Evolutionary conservation across 2,888 invertebrate genomes (phyloP), one percentile per base, ranked within the genome.

Genomic region (Invenusta paracnida): DNA sequence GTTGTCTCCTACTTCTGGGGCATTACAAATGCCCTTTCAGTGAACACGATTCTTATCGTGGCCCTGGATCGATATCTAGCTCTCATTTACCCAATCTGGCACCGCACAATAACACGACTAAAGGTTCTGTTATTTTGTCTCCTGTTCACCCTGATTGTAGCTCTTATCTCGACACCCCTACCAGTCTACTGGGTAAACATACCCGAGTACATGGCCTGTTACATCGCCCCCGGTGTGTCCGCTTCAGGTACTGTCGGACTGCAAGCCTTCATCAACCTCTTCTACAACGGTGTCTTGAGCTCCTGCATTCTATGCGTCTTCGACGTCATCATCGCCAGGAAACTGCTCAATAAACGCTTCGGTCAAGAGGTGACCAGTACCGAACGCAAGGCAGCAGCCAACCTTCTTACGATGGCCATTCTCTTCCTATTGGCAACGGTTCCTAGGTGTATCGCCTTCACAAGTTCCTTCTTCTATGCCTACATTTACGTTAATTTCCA

Each of bases 181-280:
- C 73, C 73, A n/a, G 27, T 73, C 5, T 73, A 73, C 73, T 73
- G 73, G 73, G 27, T 73, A 2, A 73, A 73, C 23, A 73, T 73
- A 5, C 5, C 5, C 2, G 73, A 73, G 73, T 73, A 73, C 23
- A 5, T 13, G 23, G 73, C 73, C 2, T 73, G 73, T 73, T 73
- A 73, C 25, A 73, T 73, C 2, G 23, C 2, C 23, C 73, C 25
- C 5, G 17, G 2, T 5, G 2, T 23, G 5, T 23, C 73, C 5
- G 2, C 27, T 23, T 5, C 73, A 2, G 23, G 73, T 25, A 23
- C 73, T n/a, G 25, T 73, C 17, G 73, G 11, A 23, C 23, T 73
- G 27, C 73, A 73, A 23, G 17, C 25, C 73, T 73, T 73, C 11
- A 73, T 73, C 73, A 73, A 73, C 25, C 25, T 73, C 11, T 73